Conservation (phyloP, 53 echinoderm and acorn worm species). For the Echinometra lucunter region DNA sequence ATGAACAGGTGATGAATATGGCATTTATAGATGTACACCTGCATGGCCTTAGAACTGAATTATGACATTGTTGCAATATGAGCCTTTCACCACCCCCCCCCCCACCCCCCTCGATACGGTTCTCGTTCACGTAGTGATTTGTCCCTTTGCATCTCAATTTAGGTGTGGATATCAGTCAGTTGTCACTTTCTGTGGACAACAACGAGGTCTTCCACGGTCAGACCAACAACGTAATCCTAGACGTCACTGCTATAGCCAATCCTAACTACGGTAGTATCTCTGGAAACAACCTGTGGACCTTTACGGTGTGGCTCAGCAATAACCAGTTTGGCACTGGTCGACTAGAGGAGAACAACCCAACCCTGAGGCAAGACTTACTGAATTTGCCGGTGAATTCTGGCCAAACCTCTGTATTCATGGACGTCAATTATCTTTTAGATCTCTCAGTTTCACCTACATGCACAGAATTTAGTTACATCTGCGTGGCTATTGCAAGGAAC, state of each 20-base stretch:
- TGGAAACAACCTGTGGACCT: constrained; percentile 72
- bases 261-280: constrained; percentile 71
- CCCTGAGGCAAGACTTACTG: constrained; percentile 50
- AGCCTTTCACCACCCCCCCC: too few relatives aligned
- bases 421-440: constrained; percentile 58
- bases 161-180: constrained; percentile 74
- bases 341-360: constrained; percentile 47
- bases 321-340: constrained; percentile 66
- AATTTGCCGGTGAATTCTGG: constrained; percentile 31
- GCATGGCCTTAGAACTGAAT: too few relatives aligned
- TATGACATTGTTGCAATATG: too few relatives aligned
- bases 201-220: constrained; percentile 39
- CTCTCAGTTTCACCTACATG: constrained; percentile 68
- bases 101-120: not conserved
- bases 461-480: constrained; percentile 76
- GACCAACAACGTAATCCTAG: constrained; percentile 63
- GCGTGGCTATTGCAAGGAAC: constrained; percentile 68
- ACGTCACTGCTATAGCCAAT: constrained; percentile 58
- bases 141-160: not conserved
- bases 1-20: too few relatives aligned
- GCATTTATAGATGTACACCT: too few relatives aligned
- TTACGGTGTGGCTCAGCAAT: constrained; percentile 77
- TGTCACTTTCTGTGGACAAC: not conserved
- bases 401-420: constrained; percentile 56
- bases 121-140: not conserved